Evolutionary conservation across 1,140 invertebrate genomes (phyloP), one percentile per base, ranked within the genome.

Genomic region (Bombus soroeensis): DNA sequence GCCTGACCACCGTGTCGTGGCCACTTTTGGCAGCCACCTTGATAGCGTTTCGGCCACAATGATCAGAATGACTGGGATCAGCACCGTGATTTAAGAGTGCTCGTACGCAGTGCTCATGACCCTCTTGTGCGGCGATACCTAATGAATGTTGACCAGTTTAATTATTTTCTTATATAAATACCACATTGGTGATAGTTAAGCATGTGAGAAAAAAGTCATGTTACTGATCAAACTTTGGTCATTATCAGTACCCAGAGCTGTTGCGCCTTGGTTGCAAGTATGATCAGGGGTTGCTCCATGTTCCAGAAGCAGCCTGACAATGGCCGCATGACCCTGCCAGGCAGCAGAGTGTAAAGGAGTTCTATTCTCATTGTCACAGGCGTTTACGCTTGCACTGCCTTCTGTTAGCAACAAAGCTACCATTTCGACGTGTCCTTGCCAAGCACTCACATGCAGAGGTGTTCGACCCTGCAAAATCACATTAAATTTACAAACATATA

Each of bases 281-380:
- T 99, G 98, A 95, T 99, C 97, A 28, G 98, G 97, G 83, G 96
- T 95, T 1, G 98, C 97, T 10, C 97, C 97, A 88, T 97, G 96
- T 92, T 97, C 97, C 28, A 99, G 95, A 18, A 99, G 95, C 62
- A 99, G 95, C 76, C 97, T 96, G 68, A 99, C 98, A 62, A 98
- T 98, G 78, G 97, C 96, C 39, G 97, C 96, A 91, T 99, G 98
- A 15, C 98, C 98, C 93, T 99, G 98, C 98, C 98, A 99, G 75
- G 98, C 98, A n/a, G 98, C 98, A 32, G 98, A 98, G 95, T 99
- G 98, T 82, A 99, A 94, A 10, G 98, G 97, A 0, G 98, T 99
- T 66, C 98, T 96, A 74, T 97, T 97, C 93, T 99, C 98, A 92
- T 98, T 97, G 94, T 99, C 99, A 78, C 97, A 97, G 1, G 98